Evolutionary conservation across 2,797 vertebrate genomes (phyloP), one percentile per base, ranked within the genome.

Genomic region (Gymnothorax javanicus): DNA sequence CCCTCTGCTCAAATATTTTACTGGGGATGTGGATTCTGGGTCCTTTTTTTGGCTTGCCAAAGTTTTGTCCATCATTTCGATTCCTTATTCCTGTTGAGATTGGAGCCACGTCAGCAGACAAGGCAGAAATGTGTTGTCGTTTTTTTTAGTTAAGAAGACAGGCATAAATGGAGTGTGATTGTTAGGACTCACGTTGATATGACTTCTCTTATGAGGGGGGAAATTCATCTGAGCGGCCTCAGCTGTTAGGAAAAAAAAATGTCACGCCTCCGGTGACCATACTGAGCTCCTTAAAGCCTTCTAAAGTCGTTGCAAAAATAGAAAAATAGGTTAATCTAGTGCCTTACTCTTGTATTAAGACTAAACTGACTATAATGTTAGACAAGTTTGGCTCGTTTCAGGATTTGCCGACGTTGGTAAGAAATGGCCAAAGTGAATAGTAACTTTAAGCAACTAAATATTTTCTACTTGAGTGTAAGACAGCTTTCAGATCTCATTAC

Each of bases 1-100:
- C 54, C 89, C 90, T 90, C 89, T 91, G 87, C 90, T 87, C 90
- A 83, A 86, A 60, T 54, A 84, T 89, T 87, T 89, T 71, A 86
- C 86, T 59, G 87, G 84, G 84, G 92, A 92, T 90, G 2, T 52
- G 75, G 84, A 13, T 86, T 85, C 89, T 84, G 83, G 15, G 86
- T 85, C 86, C 89, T 91, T 94, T 94, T 91, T 93, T 88, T 84
- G 25, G 90, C 89, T 86, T 84, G 58, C 71, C 86, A 56, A 20
- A 69, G 64, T 69, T 25, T 12, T 87, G 1, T 82, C 62, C 79
- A 77, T 89, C 82, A 82, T 85, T 67, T n/a, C 6, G 7, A 67
- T 67, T 25, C 20, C 23, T 25, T 6, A 25, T 20, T n/a, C 64
- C 64, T n/a, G 64, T 67, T 67, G 20, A 67, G 64, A 62, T 62